phyloP scores from a whole-genome alignment of 2,888 invertebrate genomes.

The Agonum fuliginosum region DNA sequence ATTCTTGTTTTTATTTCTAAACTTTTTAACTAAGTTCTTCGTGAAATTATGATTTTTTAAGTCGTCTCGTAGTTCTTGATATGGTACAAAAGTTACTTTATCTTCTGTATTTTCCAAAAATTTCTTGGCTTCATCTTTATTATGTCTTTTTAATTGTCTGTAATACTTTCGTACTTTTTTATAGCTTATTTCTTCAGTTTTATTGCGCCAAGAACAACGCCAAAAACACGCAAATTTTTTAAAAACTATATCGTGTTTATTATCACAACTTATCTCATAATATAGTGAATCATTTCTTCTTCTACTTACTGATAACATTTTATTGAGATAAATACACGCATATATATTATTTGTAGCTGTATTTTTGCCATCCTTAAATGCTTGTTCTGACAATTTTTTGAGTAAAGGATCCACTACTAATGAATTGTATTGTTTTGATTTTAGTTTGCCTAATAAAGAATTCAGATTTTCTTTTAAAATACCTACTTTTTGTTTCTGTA shows the following conservation, averaged over 20 bases:
- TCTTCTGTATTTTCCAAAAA: background rate
- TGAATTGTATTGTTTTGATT: background rate
- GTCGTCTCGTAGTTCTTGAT: background rate
- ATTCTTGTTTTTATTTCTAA: background rate
- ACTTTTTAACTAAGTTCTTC: background rate
- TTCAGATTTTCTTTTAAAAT: background rate
- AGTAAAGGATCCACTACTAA: background rate
- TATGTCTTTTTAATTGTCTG: constrained; percentile 13
- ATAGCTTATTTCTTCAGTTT: background rate
- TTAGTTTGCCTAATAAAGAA: no score
- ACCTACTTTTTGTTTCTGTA: background rate
- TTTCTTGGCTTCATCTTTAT: background rate
- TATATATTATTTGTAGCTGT: background rate
- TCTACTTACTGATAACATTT: constrained; percentile 1
- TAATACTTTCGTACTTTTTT: constrained; percentile 7
- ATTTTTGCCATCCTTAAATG: background rate
- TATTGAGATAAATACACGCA: constrained; percentile 8
- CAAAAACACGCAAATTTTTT: constrained; percentile 16
- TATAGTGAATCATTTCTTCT: constrained; percentile 12
- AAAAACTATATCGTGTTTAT: background rate
- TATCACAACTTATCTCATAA: background rate
- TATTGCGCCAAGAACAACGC: constrained; percentile 8
- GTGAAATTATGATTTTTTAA: constrained; percentile 10
- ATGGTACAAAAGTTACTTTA: background rate
- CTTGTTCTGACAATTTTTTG: constrained; percentile 15